phyloP scores from a whole-genome alignment of 2,888 invertebrate genomes.

The Leucozona laternaria region DNA sequence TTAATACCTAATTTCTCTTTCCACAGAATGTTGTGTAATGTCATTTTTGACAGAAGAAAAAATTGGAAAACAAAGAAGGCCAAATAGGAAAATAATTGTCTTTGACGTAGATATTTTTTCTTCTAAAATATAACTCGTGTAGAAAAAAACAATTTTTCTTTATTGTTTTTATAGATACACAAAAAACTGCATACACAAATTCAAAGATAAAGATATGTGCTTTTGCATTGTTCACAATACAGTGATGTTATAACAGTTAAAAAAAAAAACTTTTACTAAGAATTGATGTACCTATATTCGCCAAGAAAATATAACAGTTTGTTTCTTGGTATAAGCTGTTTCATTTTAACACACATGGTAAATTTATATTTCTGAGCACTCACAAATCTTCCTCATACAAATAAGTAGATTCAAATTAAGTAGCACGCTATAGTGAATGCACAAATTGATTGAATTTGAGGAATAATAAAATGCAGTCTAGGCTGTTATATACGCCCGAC shows the following conservation, averaged over 20 bases:
- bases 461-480: no score
- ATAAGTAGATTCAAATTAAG: no score
- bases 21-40: conserved; percentile 66
- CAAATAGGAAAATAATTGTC: conserved; percentile 25
- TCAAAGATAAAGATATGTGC: conserved; percentile 34
- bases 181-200: conserved; percentile 57
- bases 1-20: conserved; percentile 48
- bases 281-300: no score
- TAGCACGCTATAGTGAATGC: no score
- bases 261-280: no score
- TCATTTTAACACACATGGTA: no score
- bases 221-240: conserved; percentile 45
- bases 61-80: conserved; percentile 34
- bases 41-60: conserved; percentile 42
- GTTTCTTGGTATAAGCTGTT: no score
- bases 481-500: no score
- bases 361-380: no score
- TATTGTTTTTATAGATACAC: conserved; percentile 22
- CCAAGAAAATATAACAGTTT: no score
- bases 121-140: background rate
- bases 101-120: conserved; percentile 17
- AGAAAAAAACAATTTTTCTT: conserved; percentile 2
- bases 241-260: conserved; percentile 36
- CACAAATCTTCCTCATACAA: no score
- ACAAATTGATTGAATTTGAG: no score